Percentiles rank a stretch among this genome's conserved stretches.
These are phyloP conservation scores for Hirundo rustica DNA, from an alignment of 2,797 vertebrate genomes.

Conservation along the genomic window DNA sequence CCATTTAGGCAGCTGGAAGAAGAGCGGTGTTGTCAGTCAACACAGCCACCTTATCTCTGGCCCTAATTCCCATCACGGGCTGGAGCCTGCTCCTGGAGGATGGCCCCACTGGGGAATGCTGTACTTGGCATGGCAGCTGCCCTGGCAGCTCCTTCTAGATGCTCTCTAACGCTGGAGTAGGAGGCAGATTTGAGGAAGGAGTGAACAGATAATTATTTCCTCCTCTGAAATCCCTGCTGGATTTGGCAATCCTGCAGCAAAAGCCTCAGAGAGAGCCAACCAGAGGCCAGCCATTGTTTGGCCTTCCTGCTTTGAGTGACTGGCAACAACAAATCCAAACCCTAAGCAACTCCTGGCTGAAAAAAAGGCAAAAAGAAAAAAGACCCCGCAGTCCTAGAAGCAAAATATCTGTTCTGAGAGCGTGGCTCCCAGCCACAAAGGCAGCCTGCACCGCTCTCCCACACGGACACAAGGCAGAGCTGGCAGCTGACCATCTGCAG, in stretches of 20 bases:
- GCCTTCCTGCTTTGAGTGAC: background rate
- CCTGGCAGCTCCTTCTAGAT: background rate
- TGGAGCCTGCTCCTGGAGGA: background rate
- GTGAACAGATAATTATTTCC: background rate
- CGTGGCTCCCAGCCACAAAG: rapidly evolving
- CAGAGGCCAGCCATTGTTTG: background rate
- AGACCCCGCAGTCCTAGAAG: background rate
- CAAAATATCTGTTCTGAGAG: rapidly evolving
- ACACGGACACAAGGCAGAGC: rapidly evolving
- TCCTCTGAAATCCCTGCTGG: background rate
- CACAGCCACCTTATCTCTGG: background rate
- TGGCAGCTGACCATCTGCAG: background rate
- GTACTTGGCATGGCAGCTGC: background rate
- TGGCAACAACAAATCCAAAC: background rate
- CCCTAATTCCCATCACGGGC: background rate
- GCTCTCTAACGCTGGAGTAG: background rate
- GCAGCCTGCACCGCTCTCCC: background rate
- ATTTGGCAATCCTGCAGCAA: background rate
- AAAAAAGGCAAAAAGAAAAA: background rate
- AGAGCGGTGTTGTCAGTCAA: rapidly evolving
- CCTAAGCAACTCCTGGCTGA: background rate
- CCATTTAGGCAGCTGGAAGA: background rate
- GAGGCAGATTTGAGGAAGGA: constrained; percentile 3
- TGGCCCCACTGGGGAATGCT: background rate
- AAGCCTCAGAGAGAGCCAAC: background rate